Percentiles rank a stretch among this genome's conserved stretches.
These are phyloP conservation scores for Oenanthe melanoleuca DNA, from an alignment of 2,113 vertebrate species.

Conservation along the genomic window DNA sequence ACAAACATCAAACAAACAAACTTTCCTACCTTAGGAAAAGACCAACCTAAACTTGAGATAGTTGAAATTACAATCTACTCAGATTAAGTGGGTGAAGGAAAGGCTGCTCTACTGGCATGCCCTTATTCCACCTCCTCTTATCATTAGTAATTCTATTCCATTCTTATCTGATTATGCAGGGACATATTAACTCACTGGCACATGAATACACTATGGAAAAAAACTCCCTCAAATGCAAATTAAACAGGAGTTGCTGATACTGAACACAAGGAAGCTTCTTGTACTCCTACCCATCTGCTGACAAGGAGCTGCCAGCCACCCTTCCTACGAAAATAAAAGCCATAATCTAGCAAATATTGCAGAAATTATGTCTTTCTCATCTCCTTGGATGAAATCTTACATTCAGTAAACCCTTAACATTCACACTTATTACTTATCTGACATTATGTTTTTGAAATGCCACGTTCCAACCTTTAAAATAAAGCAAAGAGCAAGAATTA, in stretches of 20 bases:
- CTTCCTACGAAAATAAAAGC: not conserved
- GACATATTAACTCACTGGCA: constrained; percentile 62
- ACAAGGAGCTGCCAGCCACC: not conserved
- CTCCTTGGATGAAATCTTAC: not conserved
- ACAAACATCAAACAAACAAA: not conserved
- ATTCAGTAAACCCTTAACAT: constrained; percentile 34
- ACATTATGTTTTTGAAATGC: constrained; percentile 43
- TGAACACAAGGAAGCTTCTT: constrained; percentile 51
- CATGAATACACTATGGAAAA: constrained; percentile 40
- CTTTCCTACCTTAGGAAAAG: not conserved
- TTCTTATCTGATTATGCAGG: constrained; percentile 64
- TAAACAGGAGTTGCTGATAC: constrained; percentile 30
- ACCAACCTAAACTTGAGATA: not conserved
- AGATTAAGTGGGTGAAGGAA: not conserved
- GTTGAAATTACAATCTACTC: not conserved
- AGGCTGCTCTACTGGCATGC: not conserved
- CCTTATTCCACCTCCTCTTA: constrained; percentile 42
- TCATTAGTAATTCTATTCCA: constrained; percentile 60
- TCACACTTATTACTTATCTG: constrained; percentile 14
- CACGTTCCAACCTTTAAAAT: constrained; percentile 50
- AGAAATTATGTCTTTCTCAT: not conserved
- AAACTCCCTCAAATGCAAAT: constrained; percentile 51
- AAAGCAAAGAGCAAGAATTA: constrained; percentile 4
- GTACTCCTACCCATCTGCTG: constrained; percentile 1
- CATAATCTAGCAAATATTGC: not conserved